Evolutionary conservation across 2,113 vertebrate genomes (phyloP), one percentile per base, ranked within the genome.

Genomic region (Lipophrys pholis): DNA sequence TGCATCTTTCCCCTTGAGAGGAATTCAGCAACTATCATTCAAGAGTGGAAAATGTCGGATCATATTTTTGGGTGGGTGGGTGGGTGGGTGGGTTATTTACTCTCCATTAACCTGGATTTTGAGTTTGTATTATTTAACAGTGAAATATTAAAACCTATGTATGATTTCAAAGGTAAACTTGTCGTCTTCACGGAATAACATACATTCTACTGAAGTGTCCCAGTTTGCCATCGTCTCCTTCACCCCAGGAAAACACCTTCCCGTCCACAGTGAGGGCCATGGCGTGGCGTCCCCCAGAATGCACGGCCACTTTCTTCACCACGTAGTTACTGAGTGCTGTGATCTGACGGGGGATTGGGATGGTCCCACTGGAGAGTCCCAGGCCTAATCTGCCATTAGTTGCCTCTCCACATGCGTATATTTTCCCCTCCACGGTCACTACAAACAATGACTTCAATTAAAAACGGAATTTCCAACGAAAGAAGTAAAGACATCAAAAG

Each of bases 181-280:
- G 21, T 2, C 2, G 4, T 2, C 21, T 30, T 30, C 21, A 30
- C 4, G 21, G 2, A 30, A 30, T 5, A 58, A 85, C 96, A 88
- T 93, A 99, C 98, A 99, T 98, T 91, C 98, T 93, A 86, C 98
- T 99, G 89, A 99, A 99, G 84, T 99, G 98, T 48, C 98, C 98
- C 40, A 99, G 96, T 72, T 99, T 99, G 63, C 97, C 98, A 51
- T 99, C 97, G 15, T 99, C 98, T 73, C 98, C 98, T 93, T 99
- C 98, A 6, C 98, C 98, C 98, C 98, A 99, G 0, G 98, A 99
- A 82, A 99, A 99, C 0, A 99, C 95, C 57, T 99, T 98, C n/a
- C 98, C 98, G 6, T 99, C 98, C 48, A 99, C 97, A 3, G 98
- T 99, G 81, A 99, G 89, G 10, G 98, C 98, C 87, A 97, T 98